Evolutionary conservation across 2,888 invertebrate species (phyloP).

Genomic region (Melinaea menophilus): DNA sequence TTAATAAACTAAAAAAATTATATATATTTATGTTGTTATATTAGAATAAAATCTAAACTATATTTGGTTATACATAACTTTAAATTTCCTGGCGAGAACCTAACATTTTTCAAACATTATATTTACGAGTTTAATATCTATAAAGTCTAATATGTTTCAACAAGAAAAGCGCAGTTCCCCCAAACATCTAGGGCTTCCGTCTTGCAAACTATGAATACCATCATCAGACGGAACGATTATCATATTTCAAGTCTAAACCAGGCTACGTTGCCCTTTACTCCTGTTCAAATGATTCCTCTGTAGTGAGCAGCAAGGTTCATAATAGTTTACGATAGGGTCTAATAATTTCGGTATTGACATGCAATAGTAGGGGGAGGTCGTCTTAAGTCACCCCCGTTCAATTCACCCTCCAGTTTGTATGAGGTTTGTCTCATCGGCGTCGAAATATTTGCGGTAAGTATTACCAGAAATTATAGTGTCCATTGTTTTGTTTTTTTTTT

Average conservation of each 20-base stretch:
- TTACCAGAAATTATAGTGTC: constrained; percentile 44
- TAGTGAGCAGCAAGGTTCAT: constrained; percentile 12
- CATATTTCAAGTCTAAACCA: constrained; percentile 61
- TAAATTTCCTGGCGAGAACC: neutral
- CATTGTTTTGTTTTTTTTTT: constrained; percentile 32
- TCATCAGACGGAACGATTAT: constrained; percentile 70
- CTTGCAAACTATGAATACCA: constrained; percentile 69
- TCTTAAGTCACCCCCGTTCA: constrained; percentile 56
- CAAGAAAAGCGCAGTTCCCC: constrained; percentile 57
- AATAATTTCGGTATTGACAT: constrained; percentile 39
- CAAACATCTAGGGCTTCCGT: constrained; percentile 59
- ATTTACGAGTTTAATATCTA: constrained; percentile 7
- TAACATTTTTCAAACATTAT: neutral
- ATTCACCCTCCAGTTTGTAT: constrained; percentile 56
- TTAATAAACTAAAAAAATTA: too few species aligned
- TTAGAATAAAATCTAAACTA: too few species aligned
- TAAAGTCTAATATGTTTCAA: constrained; percentile 23
- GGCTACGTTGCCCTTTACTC: neutral
- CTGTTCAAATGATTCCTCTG: constrained; percentile 29
- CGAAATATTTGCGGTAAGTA: constrained; percentile 68
- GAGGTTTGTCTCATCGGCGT: constrained; percentile 61
- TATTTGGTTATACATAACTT: neutral
- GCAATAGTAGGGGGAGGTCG: constrained; percentile 59
- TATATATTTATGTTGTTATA: too few species aligned
- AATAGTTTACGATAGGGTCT: constrained; percentile 23